A percentile compares a stretch with the other conserved stretches of the same genome.
These are phyloP conservation scores for Xyrauchen texanus DNA, from an alignment of 2,113 vertebrate species.

Conservation along the genomic window DNA sequence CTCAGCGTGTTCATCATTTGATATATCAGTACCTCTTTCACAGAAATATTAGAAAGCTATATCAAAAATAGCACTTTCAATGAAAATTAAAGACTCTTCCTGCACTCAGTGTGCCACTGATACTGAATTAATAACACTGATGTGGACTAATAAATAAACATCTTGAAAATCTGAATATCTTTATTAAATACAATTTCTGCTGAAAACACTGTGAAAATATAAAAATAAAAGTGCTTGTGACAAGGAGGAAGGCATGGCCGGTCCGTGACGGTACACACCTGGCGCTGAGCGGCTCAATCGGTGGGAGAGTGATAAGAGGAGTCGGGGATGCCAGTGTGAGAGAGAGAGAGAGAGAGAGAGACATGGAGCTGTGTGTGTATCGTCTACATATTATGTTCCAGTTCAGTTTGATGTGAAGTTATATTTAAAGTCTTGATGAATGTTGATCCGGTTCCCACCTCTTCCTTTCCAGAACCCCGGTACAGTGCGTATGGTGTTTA, in stretches of 20 bases:
- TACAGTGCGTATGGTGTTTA: too few species aligned
- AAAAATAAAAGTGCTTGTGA: not conserved
- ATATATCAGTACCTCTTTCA: slow-evolving; percentile 2
- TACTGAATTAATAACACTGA: not conserved
- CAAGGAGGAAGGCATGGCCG: not conserved
- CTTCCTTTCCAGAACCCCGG: too few species aligned
- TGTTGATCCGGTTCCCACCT: too few species aligned
- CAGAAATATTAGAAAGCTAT: not conserved
- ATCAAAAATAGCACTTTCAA: slow-evolving; percentile 5
- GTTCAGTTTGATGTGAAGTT: too few species aligned
- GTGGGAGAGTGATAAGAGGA: too few species aligned
- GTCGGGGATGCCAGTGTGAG: too few species aligned
- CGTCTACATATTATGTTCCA: too few species aligned
- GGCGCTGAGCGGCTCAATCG: too few species aligned
- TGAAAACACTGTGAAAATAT: not conserved
- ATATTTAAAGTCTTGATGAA: too few species aligned
- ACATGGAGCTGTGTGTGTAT: too few species aligned
- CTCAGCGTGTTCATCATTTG: not conserved
- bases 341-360: too few species aligned
- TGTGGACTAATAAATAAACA: not conserved
- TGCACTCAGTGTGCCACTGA: not conserved
- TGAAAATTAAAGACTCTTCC: not conserved
- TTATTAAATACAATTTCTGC: not conserved
- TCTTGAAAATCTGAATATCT: not conserved
- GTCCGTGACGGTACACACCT: too few species aligned